Percentiles rank a stretch among this genome's conserved stretches.
phyloP scores from a whole-genome alignment of 2,888 invertebrate species.

The Beris chalybata region DNA sequence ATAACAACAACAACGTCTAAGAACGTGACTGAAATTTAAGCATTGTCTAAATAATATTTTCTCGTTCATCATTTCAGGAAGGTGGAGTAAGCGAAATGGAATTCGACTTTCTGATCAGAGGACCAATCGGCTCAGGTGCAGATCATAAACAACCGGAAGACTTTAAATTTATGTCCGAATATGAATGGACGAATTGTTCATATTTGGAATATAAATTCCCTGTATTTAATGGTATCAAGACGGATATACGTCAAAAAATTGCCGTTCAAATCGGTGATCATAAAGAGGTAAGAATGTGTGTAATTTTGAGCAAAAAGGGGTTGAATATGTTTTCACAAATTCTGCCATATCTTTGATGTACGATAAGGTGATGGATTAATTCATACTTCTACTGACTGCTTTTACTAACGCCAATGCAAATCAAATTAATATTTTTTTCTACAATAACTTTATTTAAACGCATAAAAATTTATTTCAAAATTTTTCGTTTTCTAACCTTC shows the following conservation, averaged over 20 bases:
- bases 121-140: constrained; percentile 64
- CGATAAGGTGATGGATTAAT: too few relatives aligned
- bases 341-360: too few relatives aligned
- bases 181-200: constrained; percentile 70
- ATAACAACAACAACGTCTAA: too few relatives aligned
- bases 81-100: constrained; percentile 63
- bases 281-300: constrained; percentile 45
- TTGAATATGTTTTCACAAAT: too few relatives aligned
- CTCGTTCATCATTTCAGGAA: constrained; percentile 48
- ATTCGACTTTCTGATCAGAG: constrained; percentile 80
- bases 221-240: constrained; percentile 60
- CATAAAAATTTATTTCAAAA: too few relatives aligned
- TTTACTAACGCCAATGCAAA: too few relatives aligned
- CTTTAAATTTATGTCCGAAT: constrained; percentile 59
- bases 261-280: constrained; percentile 64
- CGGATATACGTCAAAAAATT: constrained; percentile 62
- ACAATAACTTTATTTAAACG: too few relatives aligned
- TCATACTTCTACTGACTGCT: too few relatives aligned
- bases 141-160: constrained; percentile 63
- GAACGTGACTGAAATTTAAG: too few relatives aligned
- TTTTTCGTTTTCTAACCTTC: too few relatives aligned
- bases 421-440: too few relatives aligned
- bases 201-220: constrained; percentile 65
- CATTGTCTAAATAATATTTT: background rate
- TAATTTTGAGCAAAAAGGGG: too few relatives aligned